Evolutionary conservation across 1,140 invertebrate species (phyloP).

Genomic region (Rhopalosiphum padi): DNA sequence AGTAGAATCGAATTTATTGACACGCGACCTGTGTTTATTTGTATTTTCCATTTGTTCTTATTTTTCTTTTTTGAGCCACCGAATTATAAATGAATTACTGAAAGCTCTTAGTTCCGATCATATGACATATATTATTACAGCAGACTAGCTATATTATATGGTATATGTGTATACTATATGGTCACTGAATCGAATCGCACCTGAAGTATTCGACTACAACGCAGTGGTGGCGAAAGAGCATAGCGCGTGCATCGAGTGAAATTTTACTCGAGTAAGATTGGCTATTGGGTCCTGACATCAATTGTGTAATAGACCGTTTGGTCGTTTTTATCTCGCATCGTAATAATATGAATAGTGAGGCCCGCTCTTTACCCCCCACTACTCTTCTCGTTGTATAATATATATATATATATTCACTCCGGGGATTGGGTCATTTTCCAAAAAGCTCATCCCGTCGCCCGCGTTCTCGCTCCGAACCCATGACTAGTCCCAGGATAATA

Average conservation of each 20-base stretch:
- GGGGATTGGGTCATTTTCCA: slow-evolving; percentile 29
- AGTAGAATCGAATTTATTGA: neutral
- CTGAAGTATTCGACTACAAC: neutral
- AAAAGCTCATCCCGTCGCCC: neutral
- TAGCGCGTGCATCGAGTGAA: neutral
- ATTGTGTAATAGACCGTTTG: slow-evolving; percentile 32
- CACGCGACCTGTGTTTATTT: neutral
- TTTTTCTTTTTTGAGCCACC: neutral
- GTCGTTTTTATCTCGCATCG: neutral
- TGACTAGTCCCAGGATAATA: neutral
- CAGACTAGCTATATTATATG: neutral
- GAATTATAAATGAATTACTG: neutral
- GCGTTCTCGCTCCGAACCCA: no score
- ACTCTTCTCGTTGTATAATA: no score
- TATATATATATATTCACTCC: neutral
- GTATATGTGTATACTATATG: neutral
- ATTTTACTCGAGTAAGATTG: slow-evolving; percentile 15
- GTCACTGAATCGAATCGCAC: neutral
- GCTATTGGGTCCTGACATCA: neutral
- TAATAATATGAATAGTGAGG: neutral
- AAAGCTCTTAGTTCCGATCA: slow-evolving; percentile 21
- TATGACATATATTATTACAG: neutral
- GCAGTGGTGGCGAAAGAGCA: no score
- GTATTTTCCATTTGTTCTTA: neutral
- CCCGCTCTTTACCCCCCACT: neutral